A percentile compares a stretch with the other conserved stretches of the same genome.
Conservation (phyloP, 2,888 invertebrate genomes). For the Autographa gamma region DNA sequence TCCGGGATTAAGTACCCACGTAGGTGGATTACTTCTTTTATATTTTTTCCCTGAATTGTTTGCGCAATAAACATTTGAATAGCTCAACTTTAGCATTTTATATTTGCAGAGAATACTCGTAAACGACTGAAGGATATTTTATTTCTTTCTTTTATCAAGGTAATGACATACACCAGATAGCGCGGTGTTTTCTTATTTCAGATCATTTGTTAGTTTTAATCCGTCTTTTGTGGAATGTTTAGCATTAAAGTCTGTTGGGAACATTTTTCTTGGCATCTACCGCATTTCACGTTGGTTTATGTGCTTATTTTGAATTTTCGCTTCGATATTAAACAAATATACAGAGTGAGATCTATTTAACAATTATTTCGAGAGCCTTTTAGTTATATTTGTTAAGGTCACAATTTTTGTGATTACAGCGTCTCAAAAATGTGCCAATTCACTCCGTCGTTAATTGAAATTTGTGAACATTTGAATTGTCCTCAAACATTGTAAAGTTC, state of each 20-base stretch:
- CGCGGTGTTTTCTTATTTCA: conserved; percentile 12
- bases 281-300: conserved; percentile 7
- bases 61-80: not conserved
- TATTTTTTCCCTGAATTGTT: not conserved
- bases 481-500: not conserved
- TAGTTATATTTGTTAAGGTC: not conserved
- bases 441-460: not conserved
- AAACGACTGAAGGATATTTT: conserved; percentile 7
- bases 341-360: not conserved
- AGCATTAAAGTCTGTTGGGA: conserved; percentile 8
- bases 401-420: too few species aligned
- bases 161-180: conserved; percentile 21
- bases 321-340: not conserved
- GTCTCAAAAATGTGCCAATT: too few species aligned
- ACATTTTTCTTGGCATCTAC: conserved; percentile 19
- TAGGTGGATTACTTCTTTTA: not conserved
- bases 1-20: not conserved
- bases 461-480: not conserved
- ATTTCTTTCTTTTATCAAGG: not conserved
- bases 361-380: not conserved
- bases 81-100: conserved; percentile 5
- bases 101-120: not conserved
- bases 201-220: conserved; percentile 18
- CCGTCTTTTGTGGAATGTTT: conserved; percentile 16
- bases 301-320: conserved; percentile 10